phyloP scores from a whole-genome alignment of 2,888 invertebrate genomes.

The Spatulosminthurus flaviceps region DNA sequence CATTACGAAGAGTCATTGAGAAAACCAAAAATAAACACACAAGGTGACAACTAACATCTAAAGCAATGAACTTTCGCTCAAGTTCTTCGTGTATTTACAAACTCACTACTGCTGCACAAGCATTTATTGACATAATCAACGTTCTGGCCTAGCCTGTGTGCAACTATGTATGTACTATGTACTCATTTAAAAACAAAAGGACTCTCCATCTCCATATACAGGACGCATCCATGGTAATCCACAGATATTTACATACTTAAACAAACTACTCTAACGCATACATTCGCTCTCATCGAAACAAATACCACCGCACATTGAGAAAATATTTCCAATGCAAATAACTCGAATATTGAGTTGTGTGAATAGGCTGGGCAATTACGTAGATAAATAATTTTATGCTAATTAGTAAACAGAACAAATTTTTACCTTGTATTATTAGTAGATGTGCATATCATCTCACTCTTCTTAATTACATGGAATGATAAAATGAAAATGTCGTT shows the following conservation, averaged over 20 bases:
- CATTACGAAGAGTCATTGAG: not conserved
- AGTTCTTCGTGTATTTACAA: not conserved
- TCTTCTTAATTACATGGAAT: slow-evolving; percentile 44
- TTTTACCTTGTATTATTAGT: slow-evolving; percentile 45
- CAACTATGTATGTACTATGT: no score
- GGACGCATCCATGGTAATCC: no score
- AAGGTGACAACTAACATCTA: not conserved
- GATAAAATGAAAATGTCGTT: slow-evolving; percentile 44
- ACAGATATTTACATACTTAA: no score
- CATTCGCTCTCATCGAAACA: no score
- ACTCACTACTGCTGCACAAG: not conserved
- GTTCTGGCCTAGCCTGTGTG: no score
- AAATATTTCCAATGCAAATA: slow-evolving; percentile 4
- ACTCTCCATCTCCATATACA: no score
- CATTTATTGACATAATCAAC: not conserved
- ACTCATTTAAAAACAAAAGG: no score
- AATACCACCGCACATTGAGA: not conserved
- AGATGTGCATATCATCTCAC: slow-evolving; percentile 49
- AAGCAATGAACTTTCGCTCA: slow-evolving; percentile 4
- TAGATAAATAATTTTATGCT: slow-evolving; percentile 22
- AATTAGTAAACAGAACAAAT: slow-evolving; percentile 6
- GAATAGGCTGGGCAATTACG: slow-evolving; percentile 18
- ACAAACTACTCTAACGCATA: no score
- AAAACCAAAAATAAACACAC: slow-evolving; percentile 14
- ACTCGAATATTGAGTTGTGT: not conserved